Evolutionary conservation across 2,797 vertebrate genomes (phyloP), one percentile per base, ranked within the genome.

Genomic region (Amphiprion clarkii): DNA sequence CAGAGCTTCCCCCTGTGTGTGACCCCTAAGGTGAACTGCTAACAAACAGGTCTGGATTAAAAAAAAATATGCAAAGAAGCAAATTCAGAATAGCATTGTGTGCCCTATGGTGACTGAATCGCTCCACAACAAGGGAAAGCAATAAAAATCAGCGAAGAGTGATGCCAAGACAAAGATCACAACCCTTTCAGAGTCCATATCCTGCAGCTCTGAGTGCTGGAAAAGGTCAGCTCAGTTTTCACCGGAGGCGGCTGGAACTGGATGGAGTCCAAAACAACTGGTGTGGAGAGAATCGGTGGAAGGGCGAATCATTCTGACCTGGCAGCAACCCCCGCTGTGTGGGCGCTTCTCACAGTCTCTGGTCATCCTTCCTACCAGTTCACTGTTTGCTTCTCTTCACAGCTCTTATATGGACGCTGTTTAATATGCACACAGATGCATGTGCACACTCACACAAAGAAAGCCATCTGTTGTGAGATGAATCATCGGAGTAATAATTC

Each of bases 151-250:
- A 56, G 71, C 6, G 19, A 76, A 52, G 57, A 27, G 71, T 42
- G 82, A 83, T 84, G 88, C 83, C 78, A 82, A 85, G 76, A 74
- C 9, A 65, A 79, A 76, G 83, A 83, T 90, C 80, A 81, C 69
- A 86, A 77, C 78, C 89, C 86, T 85, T 87, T 91, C 71, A 46
- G 74, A 87, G 79, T 76, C 75, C 69, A 74, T 87, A 86, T 89
- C 78, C 86, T 81, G 74, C 80, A 79, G 82, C 78, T 76, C 55
- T 0, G 40, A 78, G 74, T 46, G 55, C 67, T 68, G 73, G 57
- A 84, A 91, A 93, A 93, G 91, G 92, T 92, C 88, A 92, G 74
- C 17, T 79, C 56, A 81, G 78, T 86, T 88, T 92, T 80, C 76
- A 82, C 69, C n/a, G 14, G 65, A 86, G 86, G 80, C 61, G 39